Conservation (phyloP, 2,113 vertebrate species). For the Ramphastos sulfuratus region DNA sequence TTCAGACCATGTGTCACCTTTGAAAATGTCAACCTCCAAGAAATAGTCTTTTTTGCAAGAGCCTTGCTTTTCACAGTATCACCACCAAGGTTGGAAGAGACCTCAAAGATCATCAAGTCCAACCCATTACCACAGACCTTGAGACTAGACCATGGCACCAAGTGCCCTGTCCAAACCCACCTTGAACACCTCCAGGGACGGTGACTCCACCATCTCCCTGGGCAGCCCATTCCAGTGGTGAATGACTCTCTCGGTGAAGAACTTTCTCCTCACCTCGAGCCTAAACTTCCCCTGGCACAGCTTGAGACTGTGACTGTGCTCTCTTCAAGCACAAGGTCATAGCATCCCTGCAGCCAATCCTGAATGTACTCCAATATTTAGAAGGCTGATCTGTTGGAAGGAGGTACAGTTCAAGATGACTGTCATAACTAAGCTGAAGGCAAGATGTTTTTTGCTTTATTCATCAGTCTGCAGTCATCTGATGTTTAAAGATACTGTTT, state of each 20-base stretch:
- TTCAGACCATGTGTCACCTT: neutral
- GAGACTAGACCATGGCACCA: no score
- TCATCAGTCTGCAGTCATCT: neutral
- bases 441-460: neutral
- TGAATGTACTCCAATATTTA: neutral
- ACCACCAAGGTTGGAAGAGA: no score
- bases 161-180: no score
- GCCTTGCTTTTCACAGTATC: neutral
- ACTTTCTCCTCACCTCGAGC: no score
- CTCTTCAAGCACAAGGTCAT: neutral
- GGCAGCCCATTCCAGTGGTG: no score
- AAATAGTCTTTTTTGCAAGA: neutral
- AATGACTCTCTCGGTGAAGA: no score
- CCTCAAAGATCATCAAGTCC: no score
- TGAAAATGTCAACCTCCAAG: neutral
- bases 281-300: no score
- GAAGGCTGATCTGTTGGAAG: neutral
- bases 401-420: neutral
- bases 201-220: no score
- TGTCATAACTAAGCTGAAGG: neutral
- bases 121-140: no score
- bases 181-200: no score
- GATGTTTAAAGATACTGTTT: conserved; percentile 7
- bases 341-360: neutral
- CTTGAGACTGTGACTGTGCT: no score